These are phyloP conservation scores for Gobio gobio DNA, from an alignment of 2,113 vertebrate species.

Conservation along the genomic window DNA sequence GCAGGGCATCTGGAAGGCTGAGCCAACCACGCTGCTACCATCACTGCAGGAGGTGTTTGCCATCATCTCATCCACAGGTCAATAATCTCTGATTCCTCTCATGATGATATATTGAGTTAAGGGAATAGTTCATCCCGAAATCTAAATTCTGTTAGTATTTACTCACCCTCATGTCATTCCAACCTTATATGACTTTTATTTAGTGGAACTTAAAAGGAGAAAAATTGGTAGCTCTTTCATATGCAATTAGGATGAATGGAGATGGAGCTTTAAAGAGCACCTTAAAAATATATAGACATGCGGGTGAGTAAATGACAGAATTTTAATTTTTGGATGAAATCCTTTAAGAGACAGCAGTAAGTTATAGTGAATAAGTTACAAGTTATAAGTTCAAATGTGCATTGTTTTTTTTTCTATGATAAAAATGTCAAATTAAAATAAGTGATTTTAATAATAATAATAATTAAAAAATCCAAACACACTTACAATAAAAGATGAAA, in stretches of 20 bases:
- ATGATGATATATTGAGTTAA: neutral
- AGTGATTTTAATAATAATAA: neutral
- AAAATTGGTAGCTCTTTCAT: too few species aligned
- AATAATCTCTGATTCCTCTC: slow-evolving; percentile 52
- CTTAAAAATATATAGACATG: neutral
- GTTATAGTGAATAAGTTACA: too few species aligned
- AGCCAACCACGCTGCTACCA: slow-evolving; percentile 88
- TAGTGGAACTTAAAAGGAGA: too few species aligned
- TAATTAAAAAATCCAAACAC: neutral
- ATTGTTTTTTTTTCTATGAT: neutral
- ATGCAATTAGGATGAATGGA: neutral
- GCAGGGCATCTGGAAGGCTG: slow-evolving; percentile 93
- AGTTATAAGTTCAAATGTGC: too few species aligned
- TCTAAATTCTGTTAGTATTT: too few species aligned
- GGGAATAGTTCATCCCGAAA: neutral
- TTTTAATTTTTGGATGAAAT: too few species aligned
- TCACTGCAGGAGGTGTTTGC: slow-evolving; percentile 96
- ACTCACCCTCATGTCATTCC: too few species aligned
- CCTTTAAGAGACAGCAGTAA: too few species aligned
- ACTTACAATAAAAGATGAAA: neutral
- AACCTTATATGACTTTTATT: too few species aligned
- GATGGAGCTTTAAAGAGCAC: neutral
- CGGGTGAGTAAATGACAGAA: neutral
- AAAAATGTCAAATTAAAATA: neutral
- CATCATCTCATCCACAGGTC: slow-evolving; percentile 92